Base-by-base conservation (phyloP, 2,888 invertebrate genomes). In the Mythimna pallens region DNA sequence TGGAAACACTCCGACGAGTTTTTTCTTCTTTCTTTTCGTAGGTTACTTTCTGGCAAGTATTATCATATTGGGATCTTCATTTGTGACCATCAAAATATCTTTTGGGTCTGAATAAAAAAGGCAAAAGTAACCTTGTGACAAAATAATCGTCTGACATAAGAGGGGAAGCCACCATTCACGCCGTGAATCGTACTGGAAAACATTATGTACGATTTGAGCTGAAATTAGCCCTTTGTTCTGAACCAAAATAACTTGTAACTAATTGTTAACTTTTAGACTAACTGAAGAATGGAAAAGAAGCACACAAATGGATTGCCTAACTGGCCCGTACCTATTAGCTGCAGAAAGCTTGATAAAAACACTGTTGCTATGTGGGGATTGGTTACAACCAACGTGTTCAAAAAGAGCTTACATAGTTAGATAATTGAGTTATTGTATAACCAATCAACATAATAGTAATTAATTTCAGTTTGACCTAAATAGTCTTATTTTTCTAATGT, bases 1-100 rank as follows among this genome's bases (percentile, higher is more conserved):
- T 34, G 47, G 65, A 68, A 81, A 65, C 82, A 81, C 78, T 78
- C 82, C 78, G 78, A 82, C 71, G 47, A 78, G 78, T 58, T 54
- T 54, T 34, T 59, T 55, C 17, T 62, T 47, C 12, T 64, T 30
- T 55, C 30, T 30, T 30, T 43, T 43, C 8, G 22, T 64, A 25
- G n/a, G 22, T 63, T 66, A 59, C 7, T 68, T 30, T 36, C 9
- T 55, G 69, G 25, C 40, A 40, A 63, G 55, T 65, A 52, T 55
- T 65, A 69, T 77, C 68, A 67, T 76, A 34, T 64, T 81, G 63
- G 30, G 40, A 40, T 61, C 59, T 62, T 12, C 40, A 52, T 14
- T 40, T 25, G 10, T 20, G 14, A 36, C 43, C 34, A 73, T 34
- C 7, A 43, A 25, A 22, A 40, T 6, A 10, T 30, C 43, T 59